A percentile compares a stretch with the other conserved stretches of the same genome.
Conservation (phyloP, 1,140 invertebrate genomes). For the Drosophila pruinosa region DNA sequence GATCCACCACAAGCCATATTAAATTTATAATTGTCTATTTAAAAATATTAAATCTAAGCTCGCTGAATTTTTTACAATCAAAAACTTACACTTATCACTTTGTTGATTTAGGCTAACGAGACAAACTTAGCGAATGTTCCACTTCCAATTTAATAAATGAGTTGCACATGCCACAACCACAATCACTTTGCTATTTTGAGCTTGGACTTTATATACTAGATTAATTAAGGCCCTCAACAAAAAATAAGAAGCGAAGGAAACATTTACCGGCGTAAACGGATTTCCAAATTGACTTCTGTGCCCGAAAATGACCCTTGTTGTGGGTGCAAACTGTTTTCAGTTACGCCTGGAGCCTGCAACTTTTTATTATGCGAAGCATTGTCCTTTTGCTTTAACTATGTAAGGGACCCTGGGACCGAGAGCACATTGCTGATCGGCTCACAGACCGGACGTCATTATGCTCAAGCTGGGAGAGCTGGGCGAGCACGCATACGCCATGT, state of each 20-base stretch:
- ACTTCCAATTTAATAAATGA: not conserved
- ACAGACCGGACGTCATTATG: slow-evolving; percentile 8
- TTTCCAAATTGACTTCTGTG: not conserved
- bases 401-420: not conserved
- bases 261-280: not conserved
- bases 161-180: not conserved
- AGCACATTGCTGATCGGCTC: not conserved
- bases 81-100: not conserved
- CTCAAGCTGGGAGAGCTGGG: not conserved
- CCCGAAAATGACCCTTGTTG: not conserved
- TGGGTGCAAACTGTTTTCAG: not conserved
- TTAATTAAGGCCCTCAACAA: not conserved
- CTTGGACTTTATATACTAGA: not conserved
- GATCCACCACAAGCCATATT: too few relatives aligned
- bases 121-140: not conserved
- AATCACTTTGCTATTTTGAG: not conserved
- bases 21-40: too few relatives aligned
- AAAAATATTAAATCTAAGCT: too few relatives aligned
- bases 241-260: not conserved
- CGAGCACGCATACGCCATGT: slow-evolving; percentile 49
- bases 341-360: not conserved
- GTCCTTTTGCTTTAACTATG: not conserved
- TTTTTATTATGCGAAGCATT: not conserved
- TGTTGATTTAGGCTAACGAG: not conserved
- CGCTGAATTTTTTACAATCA: not conserved